phyloP scores from a whole-genome alignment of 2,888 invertebrate genomes.

The Mayetiola destructor region DNA sequence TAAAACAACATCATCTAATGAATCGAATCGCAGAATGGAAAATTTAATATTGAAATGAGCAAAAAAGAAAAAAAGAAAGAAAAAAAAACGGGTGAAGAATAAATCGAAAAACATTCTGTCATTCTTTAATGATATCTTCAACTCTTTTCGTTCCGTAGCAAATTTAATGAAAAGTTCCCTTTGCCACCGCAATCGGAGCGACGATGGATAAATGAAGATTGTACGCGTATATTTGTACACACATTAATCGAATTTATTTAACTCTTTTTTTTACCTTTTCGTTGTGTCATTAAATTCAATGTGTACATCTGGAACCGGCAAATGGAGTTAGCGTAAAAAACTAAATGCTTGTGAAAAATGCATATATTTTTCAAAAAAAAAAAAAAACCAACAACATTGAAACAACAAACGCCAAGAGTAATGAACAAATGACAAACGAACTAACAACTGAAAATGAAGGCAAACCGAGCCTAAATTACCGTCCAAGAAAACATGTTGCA shows the following conservation, averaged over 20 bases:
- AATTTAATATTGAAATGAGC: no score
- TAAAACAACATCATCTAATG: no score
- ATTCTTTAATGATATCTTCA: no score
- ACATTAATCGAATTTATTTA: not conserved
- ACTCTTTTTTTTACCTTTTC: no score
- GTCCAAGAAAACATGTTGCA: no score
- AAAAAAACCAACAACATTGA: slow-evolving; percentile 1
- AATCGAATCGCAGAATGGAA: no score
- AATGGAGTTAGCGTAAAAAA: not conserved
- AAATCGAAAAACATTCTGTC: not conserved
- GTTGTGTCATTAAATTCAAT: slow-evolving; percentile 12
- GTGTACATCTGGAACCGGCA: no score
- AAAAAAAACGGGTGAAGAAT: not conserved
- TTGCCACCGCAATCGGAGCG: no score
- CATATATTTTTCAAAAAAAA: not conserved
- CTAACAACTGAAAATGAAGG: no score
- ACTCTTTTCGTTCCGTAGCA: no score
- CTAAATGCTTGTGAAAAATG: slow-evolving; percentile 12
- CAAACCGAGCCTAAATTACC: not conserved
- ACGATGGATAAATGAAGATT: slow-evolving; percentile 3
- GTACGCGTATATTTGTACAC: not conserved
- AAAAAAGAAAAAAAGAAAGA: not conserved
- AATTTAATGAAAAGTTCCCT: no score
- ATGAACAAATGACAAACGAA: slow-evolving; percentile 13
- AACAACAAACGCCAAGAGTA: no score